phyloP scores from a whole-genome alignment of 2,888 invertebrate genomes.

The Ectropis crepuscularia region DNA sequence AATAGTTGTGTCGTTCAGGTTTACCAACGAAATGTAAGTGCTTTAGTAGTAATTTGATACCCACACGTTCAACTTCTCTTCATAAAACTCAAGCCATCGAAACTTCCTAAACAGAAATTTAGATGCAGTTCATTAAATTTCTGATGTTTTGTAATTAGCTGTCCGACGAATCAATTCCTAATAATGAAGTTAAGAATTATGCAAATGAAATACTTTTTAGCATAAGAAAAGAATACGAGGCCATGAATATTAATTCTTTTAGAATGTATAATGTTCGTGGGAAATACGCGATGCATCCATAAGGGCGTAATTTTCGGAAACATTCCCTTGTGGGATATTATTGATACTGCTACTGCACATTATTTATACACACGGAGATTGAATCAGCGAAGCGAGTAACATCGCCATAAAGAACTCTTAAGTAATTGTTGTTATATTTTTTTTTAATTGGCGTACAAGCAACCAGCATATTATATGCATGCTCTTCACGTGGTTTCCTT shows the following conservation, averaged over 20 bases:
- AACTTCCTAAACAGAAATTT: constrained; percentile 16
- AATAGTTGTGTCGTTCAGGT: neutral
- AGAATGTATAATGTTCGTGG: constrained; percentile 29
- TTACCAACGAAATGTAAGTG: neutral
- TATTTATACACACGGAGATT: too few species aligned
- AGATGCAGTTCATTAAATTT: constrained; percentile 21
- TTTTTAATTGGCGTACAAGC: too few species aligned
- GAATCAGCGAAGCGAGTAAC: too few species aligned
- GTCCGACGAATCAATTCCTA: constrained; percentile 25
- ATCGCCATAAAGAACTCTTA: too few species aligned
- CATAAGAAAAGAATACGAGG: constrained; percentile 32
- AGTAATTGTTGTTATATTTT: too few species aligned
- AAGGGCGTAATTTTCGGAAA: neutral
- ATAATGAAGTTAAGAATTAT: constrained; percentile 28
- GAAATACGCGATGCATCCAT: constrained; percentile 23
- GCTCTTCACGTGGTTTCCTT: too few species aligned
- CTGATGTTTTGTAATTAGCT: constrained; percentile 26
- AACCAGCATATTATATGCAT: too few species aligned
- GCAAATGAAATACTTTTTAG: constrained; percentile 27
- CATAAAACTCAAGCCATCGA: constrained; percentile 21
- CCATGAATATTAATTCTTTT: constrained; percentile 31
- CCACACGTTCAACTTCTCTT: constrained; percentile 8
- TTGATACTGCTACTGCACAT: too few species aligned
- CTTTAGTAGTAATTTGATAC: constrained; percentile 3
- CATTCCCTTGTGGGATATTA: too few species aligned